Evolutionary conservation across 2,888 invertebrate genomes (phyloP).

Genomic region (Taphrorychus bicolor): DNA sequence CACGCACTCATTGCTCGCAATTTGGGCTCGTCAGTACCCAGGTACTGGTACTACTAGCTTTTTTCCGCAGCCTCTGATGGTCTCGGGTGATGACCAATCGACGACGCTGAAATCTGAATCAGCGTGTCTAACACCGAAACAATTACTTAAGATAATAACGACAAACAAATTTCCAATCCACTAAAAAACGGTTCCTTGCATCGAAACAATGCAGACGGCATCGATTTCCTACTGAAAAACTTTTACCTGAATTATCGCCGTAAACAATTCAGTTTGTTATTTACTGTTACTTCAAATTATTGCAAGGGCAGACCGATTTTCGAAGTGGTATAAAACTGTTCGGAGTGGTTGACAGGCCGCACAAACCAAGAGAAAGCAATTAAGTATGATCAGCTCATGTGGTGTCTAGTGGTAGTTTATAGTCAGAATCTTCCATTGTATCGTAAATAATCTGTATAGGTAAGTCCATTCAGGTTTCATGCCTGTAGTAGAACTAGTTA

Average conservation of each 20-base stretch:
- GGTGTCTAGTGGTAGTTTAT: not conserved
- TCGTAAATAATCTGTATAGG: not conserved
- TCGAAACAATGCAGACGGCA: constrained; percentile 1
- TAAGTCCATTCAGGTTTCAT: not conserved
- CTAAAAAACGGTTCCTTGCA: constrained; percentile 7
- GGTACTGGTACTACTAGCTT: too few species aligned
- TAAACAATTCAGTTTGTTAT: not conserved
- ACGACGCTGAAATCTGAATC: too few species aligned
- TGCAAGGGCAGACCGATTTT: not conserved
- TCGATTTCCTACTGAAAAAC: constrained; percentile 5
- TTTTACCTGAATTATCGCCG: not conserved
- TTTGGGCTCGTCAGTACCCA: too few species aligned
- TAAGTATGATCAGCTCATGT: not conserved
- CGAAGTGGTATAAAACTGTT: constrained; percentile 1
- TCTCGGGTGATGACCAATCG: too few species aligned
- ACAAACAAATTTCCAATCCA: not conserved
- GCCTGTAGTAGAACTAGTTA: not conserved
- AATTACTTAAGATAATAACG: not conserved
- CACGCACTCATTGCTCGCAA: not conserved
- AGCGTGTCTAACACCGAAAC: not conserved
- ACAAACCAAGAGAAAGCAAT: not conserved
- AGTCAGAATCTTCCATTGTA: too few species aligned
- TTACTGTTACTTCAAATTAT: not conserved
- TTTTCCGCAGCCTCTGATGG: too few species aligned
- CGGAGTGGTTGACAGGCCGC: not conserved